Evolutionary conservation across 2,888 invertebrate genomes (phyloP), one percentile per base, ranked within the genome.

Genomic region (Dynastes maya): DNA sequence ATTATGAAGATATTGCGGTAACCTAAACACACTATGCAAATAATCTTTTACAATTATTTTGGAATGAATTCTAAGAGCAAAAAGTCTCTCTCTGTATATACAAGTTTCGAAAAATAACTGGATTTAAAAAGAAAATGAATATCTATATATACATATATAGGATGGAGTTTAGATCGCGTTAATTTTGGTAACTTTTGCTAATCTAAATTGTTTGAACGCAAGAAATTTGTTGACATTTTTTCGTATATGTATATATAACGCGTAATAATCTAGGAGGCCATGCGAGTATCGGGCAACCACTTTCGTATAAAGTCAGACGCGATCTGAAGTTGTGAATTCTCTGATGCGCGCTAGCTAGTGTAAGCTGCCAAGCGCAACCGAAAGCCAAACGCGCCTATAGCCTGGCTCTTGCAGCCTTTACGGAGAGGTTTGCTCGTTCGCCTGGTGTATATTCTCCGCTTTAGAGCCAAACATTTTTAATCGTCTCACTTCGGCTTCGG

Each of bases 271-370:
- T 45, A 22, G 45, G 32, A 61, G n/a, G 61, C 32, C 37, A n/a
- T 32, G 68, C 63, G 53, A 76, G n/a, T 32, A 29, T 71, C 64
- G 74, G 45, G 67, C 80, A 72, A 80, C 80, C 80, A 78, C 51
- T 72, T 55, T 45, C 58, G 70, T 68, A 74, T 68, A 64, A 61
- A 75, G 80, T 79, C 80, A 78, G 77, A 79, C 78, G 75, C 81
- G 80, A 80, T 81, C 81, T 82, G 64, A 76, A 79, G 79, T 80
- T 83, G 82, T 81, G 82, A 49, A 49, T 32, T 65, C 37, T 68
- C 11, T 16, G 68, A 16, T 49, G 68, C 51, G 68, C 68, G 68
- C 61, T 65, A 65, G 53, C 49, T 68, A n/a, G 29, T 49, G 11
- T 51, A 27, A 13, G n/a, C 68, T 65, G 65, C 37, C 65, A 40